A percentile compares a stretch with the other conserved stretches of the same genome.
Conservation (phyloP, 2,113 vertebrate species). For the Alces alces region DNA sequence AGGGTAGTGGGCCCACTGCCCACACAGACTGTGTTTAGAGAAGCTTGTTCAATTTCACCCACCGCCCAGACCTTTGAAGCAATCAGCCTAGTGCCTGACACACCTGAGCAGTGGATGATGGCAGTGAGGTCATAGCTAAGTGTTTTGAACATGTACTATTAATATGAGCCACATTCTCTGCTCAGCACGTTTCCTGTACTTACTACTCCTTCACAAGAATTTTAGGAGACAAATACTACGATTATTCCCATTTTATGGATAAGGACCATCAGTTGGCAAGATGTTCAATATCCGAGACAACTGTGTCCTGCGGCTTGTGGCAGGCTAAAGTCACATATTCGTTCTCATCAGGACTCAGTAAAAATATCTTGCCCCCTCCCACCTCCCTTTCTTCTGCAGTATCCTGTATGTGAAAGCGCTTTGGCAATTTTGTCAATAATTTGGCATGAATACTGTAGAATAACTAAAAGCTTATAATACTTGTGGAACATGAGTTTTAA, state of each 20-base stretch:
- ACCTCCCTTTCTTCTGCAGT: not conserved
- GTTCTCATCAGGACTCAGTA: not conserved
- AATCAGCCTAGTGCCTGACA: not conserved
- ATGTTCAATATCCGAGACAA: not conserved
- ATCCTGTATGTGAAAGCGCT: not conserved
- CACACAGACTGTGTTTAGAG: not conserved
- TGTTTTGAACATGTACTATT: not conserved
- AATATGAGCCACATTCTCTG: not conserved
- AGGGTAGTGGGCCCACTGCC: not conserved
- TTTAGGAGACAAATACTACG: not conserved
- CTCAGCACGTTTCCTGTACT: not conserved
- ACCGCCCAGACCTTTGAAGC: not conserved
- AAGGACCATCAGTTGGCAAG: not conserved
- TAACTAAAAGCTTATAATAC: not conserved
- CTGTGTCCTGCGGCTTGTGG: not conserved
- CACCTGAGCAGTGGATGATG: not conserved
- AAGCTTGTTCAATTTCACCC: not conserved
- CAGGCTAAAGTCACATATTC: not conserved
- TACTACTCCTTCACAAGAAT: not conserved
- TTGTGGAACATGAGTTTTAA: slow-evolving; percentile 5
- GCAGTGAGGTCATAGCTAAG: not conserved
- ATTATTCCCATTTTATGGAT: not conserved
- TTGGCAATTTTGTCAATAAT: not conserved
- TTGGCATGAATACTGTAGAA: not conserved
- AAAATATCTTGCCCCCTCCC: not conserved